Evolutionary conservation across 2,888 invertebrate genomes (phyloP).

Genomic region (Hypselothyrea guttata): DNA sequence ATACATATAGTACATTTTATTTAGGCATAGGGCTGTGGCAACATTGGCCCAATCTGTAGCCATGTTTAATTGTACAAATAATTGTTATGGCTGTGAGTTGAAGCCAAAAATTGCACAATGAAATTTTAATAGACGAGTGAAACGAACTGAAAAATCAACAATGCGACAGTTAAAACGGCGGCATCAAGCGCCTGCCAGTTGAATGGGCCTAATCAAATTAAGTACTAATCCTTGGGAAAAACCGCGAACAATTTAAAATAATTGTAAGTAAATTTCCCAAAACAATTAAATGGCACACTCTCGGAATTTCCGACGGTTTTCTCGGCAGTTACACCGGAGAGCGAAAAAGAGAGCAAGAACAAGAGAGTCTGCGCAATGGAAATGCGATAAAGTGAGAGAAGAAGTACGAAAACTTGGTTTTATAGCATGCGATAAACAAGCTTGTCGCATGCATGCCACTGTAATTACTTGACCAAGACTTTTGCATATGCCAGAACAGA

Average conservation of each 20-base stretch:
- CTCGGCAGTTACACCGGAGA: neutral
- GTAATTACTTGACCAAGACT: conserved; percentile 36
- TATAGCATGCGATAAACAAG: conserved; percentile 47
- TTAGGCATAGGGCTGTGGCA: conserved; percentile 4
- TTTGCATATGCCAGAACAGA: conserved; percentile 56
- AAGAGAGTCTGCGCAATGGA: conserved; percentile 25
- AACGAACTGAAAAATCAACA: conserved; percentile 65
- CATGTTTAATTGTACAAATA: conserved; percentile 53
- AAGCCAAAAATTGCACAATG: conserved; percentile 33
- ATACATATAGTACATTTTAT: no score
- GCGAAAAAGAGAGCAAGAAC: neutral
- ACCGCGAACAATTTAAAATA: conserved; percentile 77
- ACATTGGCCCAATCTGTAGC: conserved; percentile 1
- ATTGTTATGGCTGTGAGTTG: conserved; percentile 48
- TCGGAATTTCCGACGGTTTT: conserved; percentile 40
- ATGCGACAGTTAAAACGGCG: conserved; percentile 52
- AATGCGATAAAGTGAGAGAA: conserved; percentile 18
- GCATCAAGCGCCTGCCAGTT: conserved; percentile 12
- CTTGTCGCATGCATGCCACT: conserved; percentile 48
- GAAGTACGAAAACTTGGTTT: conserved; percentile 1
- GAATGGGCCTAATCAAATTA: conserved; percentile 74
- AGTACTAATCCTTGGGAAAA: conserved; percentile 77
- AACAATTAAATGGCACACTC: conserved; percentile 65
- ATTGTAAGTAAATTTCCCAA: conserved; percentile 78
- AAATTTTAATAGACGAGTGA: conserved; percentile 52